Evolutionary conservation across 2,888 invertebrate species (phyloP).

Genomic region (Empis livida): DNA sequence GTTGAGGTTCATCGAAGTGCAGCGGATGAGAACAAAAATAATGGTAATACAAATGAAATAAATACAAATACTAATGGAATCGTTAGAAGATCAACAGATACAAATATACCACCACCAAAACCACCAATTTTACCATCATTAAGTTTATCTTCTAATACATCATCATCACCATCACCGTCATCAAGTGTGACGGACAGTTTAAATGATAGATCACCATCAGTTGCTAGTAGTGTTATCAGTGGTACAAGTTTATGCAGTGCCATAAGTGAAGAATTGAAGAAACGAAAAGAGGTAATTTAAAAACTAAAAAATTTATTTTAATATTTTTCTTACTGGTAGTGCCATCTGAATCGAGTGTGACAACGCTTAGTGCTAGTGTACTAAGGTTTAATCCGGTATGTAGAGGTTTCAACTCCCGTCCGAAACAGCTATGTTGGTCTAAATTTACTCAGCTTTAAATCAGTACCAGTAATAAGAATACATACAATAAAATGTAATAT

Average conservation of each 20-base stretch:
- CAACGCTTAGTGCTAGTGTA: too few species aligned
- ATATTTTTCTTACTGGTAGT: too few species aligned
- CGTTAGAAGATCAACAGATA: not conserved
- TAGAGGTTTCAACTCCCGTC: too few species aligned
- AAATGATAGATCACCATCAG: constrained; percentile 13
- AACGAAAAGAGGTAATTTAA: constrained; percentile 47
- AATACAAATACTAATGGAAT: not conserved
- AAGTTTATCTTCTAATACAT: not conserved
- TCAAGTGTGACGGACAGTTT: constrained; percentile 4
- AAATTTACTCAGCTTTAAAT: too few species aligned
- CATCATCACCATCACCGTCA: constrained; percentile 27
- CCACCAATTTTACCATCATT: constrained; percentile 5
- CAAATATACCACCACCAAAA: constrained; percentile 4
- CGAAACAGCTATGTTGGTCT: too few species aligned
- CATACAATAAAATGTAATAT: too few species aligned
- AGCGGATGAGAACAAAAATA: constrained; percentile 7
- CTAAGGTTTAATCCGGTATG: too few species aligned
- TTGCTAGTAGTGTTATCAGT: constrained; percentile 17
- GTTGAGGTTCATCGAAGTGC: constrained; percentile 60
- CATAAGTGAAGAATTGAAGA: constrained; percentile 54
- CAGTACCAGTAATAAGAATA: too few species aligned
- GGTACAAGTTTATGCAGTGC: constrained; percentile 47
- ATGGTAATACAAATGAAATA: not conserved
- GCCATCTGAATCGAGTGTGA: too few species aligned
- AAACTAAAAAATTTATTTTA: not conserved